Percentiles rank a stretch among this genome's conserved stretches.
Conservation (phyloP, 2,113 vertebrate species). For the Phrynocephalus versicolor region DNA sequence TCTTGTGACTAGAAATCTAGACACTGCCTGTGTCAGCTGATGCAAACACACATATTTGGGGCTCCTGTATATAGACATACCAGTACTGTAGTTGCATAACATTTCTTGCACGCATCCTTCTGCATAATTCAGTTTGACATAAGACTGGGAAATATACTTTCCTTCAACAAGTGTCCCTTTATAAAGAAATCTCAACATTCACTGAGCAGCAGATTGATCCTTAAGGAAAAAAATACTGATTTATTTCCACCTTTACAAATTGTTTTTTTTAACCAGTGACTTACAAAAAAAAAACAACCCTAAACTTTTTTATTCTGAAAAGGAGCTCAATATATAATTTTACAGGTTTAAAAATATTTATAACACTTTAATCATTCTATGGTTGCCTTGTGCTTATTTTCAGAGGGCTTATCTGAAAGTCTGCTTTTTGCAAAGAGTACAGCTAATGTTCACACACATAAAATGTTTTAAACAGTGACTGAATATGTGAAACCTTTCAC, state of each 20-base stretch:
- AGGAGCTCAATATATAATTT: background rate
- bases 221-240: background rate
- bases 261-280: background rate
- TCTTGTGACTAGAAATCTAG: background rate
- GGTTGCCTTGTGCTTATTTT: constrained; percentile 2
- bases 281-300: background rate
- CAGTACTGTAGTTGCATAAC: background rate
- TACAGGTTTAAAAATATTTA: background rate
- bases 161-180: background rate
- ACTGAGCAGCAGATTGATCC: background rate
- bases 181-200: too few species aligned
- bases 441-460: constrained; percentile 37
- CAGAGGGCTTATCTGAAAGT: background rate
- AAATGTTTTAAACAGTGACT: constrained; percentile 52
- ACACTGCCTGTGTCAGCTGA: background rate
- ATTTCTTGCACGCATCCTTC: background rate
- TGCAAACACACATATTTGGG: background rate
- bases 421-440: constrained; percentile 9
- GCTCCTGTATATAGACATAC: background rate
- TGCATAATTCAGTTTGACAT: background rate
- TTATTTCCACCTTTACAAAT: background rate
- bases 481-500: constrained; percentile 13
- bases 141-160: background rate
- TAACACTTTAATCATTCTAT: accelerated
- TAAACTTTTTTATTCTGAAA: background rate